Evolutionary conservation across 2,797 vertebrate genomes (phyloP).

Genomic region (Amblyopsis hoosieri): DNA sequence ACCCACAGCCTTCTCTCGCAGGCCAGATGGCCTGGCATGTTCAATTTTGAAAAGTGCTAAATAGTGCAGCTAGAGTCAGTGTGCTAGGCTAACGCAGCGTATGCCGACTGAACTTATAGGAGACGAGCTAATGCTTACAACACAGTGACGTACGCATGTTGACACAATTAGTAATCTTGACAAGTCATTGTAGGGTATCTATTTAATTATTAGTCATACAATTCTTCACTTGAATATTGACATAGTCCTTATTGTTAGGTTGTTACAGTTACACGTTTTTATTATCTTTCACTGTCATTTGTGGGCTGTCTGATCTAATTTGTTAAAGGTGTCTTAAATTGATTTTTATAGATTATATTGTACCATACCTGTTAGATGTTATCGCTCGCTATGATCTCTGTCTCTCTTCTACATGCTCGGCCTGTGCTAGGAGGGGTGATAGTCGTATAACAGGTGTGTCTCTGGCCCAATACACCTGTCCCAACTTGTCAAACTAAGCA

Average conservation of each 20-base stretch:
- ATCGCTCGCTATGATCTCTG: too few species aligned
- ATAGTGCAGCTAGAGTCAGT: constrained; percentile 39
- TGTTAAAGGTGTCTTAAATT: too few species aligned
- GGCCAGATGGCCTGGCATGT: constrained; percentile 68
- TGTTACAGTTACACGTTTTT: not conserved
- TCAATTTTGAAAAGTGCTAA: constrained; percentile 55
- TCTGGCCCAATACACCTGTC: not conserved
- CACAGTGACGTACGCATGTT: not conserved
- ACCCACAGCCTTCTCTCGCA: constrained; percentile 64
- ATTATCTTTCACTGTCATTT: not conserved
- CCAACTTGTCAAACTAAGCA: not conserved
- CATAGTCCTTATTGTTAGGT: not conserved
- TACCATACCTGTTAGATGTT: too few species aligned
- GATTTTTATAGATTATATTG: too few species aligned
- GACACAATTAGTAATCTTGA: not conserved
- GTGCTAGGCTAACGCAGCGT: constrained; percentile 48
- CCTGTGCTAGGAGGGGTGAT: not conserved
- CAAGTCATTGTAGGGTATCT: not conserved
- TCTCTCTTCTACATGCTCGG: too few species aligned
- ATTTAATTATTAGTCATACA: not conserved
- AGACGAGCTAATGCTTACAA: constrained; percentile 6
- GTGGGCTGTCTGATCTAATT: too few species aligned
- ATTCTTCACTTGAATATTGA: not conserved
- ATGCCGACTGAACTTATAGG: constrained; percentile 9
- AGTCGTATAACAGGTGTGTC: constrained; percentile 5